Conservation (phyloP, 2,888 invertebrate species). For the Synanthedon vespiformis region DNA sequence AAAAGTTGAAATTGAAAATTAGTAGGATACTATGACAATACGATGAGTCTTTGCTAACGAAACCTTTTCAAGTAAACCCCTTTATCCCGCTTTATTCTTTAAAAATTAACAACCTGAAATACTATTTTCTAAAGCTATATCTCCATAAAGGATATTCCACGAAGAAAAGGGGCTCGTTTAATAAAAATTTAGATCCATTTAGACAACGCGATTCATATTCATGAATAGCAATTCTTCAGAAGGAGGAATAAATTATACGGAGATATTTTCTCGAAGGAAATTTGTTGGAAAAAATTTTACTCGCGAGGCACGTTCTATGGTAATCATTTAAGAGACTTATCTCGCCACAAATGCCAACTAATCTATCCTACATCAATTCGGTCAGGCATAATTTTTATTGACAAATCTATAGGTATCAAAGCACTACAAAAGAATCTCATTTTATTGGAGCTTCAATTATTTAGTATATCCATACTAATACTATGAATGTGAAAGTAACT, state of each 20-base stretch:
- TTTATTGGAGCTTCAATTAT: no score
- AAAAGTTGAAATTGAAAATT: no score
- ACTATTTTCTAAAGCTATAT: slow-evolving; percentile 2
- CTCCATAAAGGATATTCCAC: slow-evolving; percentile 18
- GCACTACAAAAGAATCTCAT: no score
- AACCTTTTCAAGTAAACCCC: no score
- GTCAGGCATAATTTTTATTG: no score
- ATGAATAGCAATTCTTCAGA: slow-evolving; percentile 36
- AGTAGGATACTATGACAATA: no score
- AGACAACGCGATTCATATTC: slow-evolving; percentile 43
- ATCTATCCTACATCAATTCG: no score
- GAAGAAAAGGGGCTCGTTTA: slow-evolving; percentile 6
- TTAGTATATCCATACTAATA: no score
- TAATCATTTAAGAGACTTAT: slow-evolving; percentile 7
- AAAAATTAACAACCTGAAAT: slow-evolving; percentile 1
- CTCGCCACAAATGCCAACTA: slow-evolving; percentile 15
- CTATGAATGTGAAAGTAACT: no score
- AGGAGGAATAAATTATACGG: slow-evolving; percentile 19
- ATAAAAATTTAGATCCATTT: slow-evolving; percentile 24
- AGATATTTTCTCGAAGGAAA: background rate
- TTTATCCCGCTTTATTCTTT: no score
- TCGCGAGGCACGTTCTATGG: slow-evolving; percentile 18
- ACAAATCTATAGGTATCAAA: no score
- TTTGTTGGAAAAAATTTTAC: slow-evolving; percentile 6
- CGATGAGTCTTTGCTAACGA: no score